phyloP scores from a whole-genome alignment of 64 coral and sea anemone species.

The Stichodactyla helianthus region DNA sequence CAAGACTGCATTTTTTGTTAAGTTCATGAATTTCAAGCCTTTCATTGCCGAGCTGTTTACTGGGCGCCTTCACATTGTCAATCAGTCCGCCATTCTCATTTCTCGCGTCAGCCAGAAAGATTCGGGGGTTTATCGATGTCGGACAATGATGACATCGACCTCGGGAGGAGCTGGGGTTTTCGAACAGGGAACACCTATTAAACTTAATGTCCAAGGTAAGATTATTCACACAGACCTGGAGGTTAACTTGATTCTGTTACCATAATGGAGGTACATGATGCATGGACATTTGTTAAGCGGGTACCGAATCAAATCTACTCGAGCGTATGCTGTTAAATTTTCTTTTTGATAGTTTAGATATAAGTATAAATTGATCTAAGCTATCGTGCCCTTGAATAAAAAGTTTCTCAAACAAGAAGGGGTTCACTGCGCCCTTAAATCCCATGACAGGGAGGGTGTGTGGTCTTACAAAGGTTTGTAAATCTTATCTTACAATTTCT shows the following conservation, averaged over 20 bases:
- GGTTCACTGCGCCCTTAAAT: background rate
- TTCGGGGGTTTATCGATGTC: conserved; percentile 79
- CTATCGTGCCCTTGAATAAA: background rate
- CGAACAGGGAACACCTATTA: conserved; percentile 54
- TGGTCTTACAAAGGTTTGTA: background rate
- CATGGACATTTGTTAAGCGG: background rate
- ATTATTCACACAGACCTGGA: background rate
- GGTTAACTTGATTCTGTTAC: background rate
- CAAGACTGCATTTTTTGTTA: conserved; percentile 74
- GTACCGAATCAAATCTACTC: background rate
- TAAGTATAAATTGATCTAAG: no score
- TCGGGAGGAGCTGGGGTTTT: conserved; percentile 38
- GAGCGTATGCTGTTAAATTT: background rate
- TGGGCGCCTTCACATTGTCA: conserved; percentile 69
- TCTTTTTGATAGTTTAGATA: background rate
- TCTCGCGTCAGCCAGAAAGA: conserved; percentile 64
- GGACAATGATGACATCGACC: conserved; percentile 43
- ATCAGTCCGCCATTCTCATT: conserved; percentile 67
- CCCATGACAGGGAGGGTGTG: background rate
- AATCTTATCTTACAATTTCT: background rate
- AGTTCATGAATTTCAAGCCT: conserved; percentile 87
- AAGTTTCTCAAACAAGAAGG: background rate
- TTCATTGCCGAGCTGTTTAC: conserved; percentile 46
- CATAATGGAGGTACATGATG: background rate
- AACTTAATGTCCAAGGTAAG: conserved; percentile 75